Evolutionary conservation across 2,888 invertebrate species (phyloP).

Genomic region (Parelbella ahira): DNA sequence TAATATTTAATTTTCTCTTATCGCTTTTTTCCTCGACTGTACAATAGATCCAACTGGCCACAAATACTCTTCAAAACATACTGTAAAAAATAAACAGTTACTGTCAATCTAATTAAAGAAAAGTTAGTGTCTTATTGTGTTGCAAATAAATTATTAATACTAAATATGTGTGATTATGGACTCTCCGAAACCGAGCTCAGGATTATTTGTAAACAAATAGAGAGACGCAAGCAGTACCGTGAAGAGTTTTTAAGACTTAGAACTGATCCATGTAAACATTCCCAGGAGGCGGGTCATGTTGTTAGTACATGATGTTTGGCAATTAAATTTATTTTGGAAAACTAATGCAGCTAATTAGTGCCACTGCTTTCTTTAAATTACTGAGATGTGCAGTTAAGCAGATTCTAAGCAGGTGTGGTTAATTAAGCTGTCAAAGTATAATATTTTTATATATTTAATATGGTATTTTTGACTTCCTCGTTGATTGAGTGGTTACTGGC

Average conservation of each 20-base stretch:
- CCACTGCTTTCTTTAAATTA: too few species aligned
- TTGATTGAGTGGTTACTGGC: too few species aligned
- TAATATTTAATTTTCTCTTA: slow-evolving; percentile 19
- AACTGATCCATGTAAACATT: slow-evolving; percentile 85
- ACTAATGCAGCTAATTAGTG: too few species aligned
- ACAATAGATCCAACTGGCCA: slow-evolving; percentile 13
- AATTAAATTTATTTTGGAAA: too few species aligned
- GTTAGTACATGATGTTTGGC: slow-evolving; percentile 50
- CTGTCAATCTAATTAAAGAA: neutral
- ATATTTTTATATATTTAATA: too few species aligned
- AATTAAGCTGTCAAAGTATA: too few species aligned
- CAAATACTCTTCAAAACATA: neutral
- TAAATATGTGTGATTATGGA: slow-evolving; percentile 60
- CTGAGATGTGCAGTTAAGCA: too few species aligned
- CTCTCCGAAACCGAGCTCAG: slow-evolving; percentile 69
- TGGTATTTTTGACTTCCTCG: too few species aligned
- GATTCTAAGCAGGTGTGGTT: too few species aligned
- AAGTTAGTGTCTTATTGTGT: neutral
- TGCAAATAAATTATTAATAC: neutral
- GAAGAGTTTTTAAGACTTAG: slow-evolving; percentile 84
- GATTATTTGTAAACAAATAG: slow-evolving; percentile 80
- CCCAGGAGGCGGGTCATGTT: slow-evolving; percentile 82
- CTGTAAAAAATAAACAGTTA: neutral
- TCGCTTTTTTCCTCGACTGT: slow-evolving; percentile 27
- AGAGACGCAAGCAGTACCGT: slow-evolving; percentile 79